Conservation (phyloP, 1,140 invertebrate genomes). For the Bombus turneri region DNA sequence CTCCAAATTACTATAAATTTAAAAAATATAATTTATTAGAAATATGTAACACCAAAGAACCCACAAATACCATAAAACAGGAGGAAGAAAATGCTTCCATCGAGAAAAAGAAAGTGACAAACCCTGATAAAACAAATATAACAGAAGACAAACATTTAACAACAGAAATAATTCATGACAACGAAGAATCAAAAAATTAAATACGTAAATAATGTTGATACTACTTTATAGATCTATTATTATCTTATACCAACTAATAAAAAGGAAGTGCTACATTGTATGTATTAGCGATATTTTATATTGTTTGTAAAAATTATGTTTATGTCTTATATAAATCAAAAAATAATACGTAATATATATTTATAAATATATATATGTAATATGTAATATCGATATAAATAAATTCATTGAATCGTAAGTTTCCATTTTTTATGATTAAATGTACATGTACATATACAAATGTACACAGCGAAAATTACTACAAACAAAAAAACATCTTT, state of each 20-base stretch:
- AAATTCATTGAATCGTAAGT: neutral
- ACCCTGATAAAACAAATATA: neutral
- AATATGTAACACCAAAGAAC: conserved; percentile 72
- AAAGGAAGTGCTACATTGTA: neutral
- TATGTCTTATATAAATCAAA: neutral
- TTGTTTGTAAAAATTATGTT: neutral
- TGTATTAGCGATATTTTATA: neutral
- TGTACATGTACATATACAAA: neutral
- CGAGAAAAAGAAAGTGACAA: neutral
- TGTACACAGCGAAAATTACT: neutral
- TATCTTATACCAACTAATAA: neutral
- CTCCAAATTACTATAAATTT: conserved; percentile 86
- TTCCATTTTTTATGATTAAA: neutral
- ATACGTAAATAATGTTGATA: neutral
- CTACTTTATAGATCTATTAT: neutral
- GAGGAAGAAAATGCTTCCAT: neutral
- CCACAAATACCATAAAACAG: conserved; percentile 1
- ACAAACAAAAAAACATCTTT: neutral
- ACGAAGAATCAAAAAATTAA: neutral
- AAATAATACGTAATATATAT: neutral
- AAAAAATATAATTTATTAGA: conserved; percentile 88
- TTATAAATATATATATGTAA: neutral
- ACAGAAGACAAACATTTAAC: neutral
- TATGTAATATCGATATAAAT: neutral
- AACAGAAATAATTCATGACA: neutral